These are phyloP conservation scores for Diadophis punctatus DNA, from an alignment of 2,113 vertebrate genomes.

Conservation along the genomic window DNA sequence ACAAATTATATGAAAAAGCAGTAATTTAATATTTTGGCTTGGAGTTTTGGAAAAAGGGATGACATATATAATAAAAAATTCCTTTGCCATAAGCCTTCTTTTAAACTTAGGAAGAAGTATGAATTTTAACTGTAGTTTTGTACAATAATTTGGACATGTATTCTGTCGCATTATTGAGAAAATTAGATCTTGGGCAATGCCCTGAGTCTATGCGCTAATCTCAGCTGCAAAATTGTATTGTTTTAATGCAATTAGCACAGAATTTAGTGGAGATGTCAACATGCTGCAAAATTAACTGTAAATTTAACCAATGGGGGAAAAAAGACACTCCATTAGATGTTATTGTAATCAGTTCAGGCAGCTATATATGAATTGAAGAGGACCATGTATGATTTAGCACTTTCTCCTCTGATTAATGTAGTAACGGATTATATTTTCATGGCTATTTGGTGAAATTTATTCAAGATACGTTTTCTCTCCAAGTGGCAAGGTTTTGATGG, in stretches of 20 bases:
- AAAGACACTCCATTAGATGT: slow-evolving; percentile 44
- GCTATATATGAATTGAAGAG: slow-evolving; percentile 48
- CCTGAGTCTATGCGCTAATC: slow-evolving; percentile 36
- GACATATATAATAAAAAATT: background rate
- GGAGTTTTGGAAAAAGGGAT: background rate
- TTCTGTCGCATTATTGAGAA: slow-evolving; percentile 12
- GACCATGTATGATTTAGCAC: slow-evolving; percentile 58
- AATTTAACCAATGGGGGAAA: slow-evolving; percentile 72
- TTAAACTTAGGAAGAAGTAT: background rate
- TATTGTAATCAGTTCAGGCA: slow-evolving; percentile 61
- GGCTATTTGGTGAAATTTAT: slow-evolving; percentile 52
- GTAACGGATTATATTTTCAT: slow-evolving; percentile 44
- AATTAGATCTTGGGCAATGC: slow-evolving; percentile 39
- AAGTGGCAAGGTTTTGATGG: slow-evolving; percentile 58
- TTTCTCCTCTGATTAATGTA: slow-evolving; percentile 55
- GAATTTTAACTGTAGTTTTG: slow-evolving; percentile 32
- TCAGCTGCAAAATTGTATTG: slow-evolving; percentile 48
- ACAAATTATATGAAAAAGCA: background rate
- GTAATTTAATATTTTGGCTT: slow-evolving; percentile 11
- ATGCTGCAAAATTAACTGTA: slow-evolving; percentile 71
- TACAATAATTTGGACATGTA: slow-evolving; percentile 34
- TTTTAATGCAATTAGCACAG: slow-evolving; percentile 61
- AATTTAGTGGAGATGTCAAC: slow-evolving; percentile 59
- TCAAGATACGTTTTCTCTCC: slow-evolving; percentile 53
- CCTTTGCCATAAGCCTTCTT: background rate